These are phyloP conservation scores for Danaus plexippus DNA, from an alignment of 1,140 invertebrate genomes.

Conservation along the genomic window DNA sequence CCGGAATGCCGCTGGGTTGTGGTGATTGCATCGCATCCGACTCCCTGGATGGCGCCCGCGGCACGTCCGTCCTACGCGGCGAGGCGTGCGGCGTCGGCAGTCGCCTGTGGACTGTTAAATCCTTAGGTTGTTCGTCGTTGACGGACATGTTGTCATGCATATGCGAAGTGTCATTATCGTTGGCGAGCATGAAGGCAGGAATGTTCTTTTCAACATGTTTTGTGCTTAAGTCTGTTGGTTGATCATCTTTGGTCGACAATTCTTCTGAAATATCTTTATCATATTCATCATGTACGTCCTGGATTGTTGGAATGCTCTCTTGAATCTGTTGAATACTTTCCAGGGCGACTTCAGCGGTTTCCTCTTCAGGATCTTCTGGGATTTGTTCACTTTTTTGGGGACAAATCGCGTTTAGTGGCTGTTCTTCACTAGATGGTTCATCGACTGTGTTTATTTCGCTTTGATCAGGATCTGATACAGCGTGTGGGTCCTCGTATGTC, in stretches of 20 bases:
- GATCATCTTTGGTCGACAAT: conserved; percentile 36
- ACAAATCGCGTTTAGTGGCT: conserved; percentile 5
- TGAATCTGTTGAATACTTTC: conserved; percentile 17
- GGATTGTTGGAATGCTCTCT: conserved; percentile 14
- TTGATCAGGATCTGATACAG: conserved; percentile 41
- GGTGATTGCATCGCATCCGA: conserved; percentile 77
- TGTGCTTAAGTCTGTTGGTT: conserved; percentile 68
- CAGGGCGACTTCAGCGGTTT: conserved; percentile 8
- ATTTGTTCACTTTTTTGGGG: conserved; percentile 13
- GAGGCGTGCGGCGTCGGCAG: conserved; percentile 61
- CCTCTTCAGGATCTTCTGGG: conserved; percentile 11
- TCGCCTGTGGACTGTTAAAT: conserved; percentile 72
- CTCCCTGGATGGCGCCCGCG: conserved; percentile 73
- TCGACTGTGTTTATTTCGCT: conserved; percentile 38
- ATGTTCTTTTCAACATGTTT: conserved; percentile 38
- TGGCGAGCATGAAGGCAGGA: conserved; percentile 25
- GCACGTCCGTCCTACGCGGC: conserved; percentile 56
- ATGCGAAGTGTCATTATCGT: conserved; percentile 46
- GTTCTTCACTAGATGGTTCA: conserved; percentile 24
- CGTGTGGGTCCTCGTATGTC: conserved; percentile 29
- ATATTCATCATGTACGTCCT: conserved; percentile 17
- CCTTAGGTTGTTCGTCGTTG: conserved; percentile 73
- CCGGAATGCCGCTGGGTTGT: conserved; percentile 77
- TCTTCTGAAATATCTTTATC: conserved; percentile 28
- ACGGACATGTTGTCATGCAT: conserved; percentile 52